phyloP scores from a whole-genome alignment of 2,888 invertebrate species.

The Gymnocheta viridis region DNA sequence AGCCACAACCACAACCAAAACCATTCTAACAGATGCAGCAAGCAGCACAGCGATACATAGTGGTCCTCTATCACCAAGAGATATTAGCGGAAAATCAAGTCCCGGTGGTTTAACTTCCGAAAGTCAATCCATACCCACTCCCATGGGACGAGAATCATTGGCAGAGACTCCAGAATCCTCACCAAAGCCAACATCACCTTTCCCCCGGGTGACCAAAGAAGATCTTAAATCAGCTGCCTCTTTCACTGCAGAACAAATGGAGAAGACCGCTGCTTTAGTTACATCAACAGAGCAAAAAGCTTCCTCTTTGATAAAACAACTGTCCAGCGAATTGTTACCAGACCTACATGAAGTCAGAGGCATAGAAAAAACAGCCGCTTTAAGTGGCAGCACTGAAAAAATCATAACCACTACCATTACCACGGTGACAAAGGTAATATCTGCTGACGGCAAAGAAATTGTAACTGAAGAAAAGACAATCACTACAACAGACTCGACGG shows the following conservation, averaged over 20 bases:
- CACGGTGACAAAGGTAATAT: constrained; percentile 81
- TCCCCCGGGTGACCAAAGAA: constrained; percentile 80
- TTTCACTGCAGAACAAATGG: constrained; percentile 74
- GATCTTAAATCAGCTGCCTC: constrained; percentile 76
- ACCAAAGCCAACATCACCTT: constrained; percentile 82
- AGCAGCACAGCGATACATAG: constrained; percentile 74
- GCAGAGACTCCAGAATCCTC: constrained; percentile 82
- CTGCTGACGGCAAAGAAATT: constrained; percentile 80
- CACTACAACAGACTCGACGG: constrained; percentile 81
- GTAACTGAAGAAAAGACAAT: constrained; percentile 81
- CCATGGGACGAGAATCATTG: constrained; percentile 84
- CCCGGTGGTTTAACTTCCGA: constrained; percentile 83
- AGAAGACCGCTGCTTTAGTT: constrained; percentile 70
- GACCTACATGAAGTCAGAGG: constrained; percentile 80
- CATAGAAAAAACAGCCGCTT: constrained; percentile 77
- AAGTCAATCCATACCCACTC: constrained; percentile 84
- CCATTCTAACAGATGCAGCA: constrained; percentile 69
- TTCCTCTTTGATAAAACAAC: constrained; percentile 51
- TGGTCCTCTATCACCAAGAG: constrained; percentile 82
- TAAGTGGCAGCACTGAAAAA: constrained; percentile 80
- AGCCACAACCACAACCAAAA: constrained; percentile 82
- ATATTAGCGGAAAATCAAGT: constrained; percentile 81
- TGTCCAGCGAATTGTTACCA: constrained; percentile 75
- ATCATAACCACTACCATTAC: constrained; percentile 81
- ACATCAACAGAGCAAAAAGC: constrained; percentile 75